Conservation (phyloP, 2,113 vertebrate genomes). For the Sialia sialis region DNA sequence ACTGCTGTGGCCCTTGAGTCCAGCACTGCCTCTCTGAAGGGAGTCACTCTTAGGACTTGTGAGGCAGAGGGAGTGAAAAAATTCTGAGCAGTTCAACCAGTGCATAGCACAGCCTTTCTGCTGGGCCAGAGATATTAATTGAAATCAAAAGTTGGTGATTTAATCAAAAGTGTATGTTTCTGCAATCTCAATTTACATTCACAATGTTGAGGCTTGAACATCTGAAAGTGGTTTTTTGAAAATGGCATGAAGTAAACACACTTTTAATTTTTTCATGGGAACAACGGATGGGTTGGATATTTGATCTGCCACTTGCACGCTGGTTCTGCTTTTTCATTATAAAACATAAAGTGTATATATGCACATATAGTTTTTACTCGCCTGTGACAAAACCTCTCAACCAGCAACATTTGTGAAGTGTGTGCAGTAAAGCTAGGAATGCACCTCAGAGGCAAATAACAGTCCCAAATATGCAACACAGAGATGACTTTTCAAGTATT, state of each 20-base stretch:
- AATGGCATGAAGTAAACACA: neutral
- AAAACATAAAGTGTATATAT: neutral
- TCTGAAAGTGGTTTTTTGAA: neutral
- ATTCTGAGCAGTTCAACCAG: neutral
- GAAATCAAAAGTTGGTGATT: neutral
- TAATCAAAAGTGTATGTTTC: neutral
- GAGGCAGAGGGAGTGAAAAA: neutral
- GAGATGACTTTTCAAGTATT: neutral
- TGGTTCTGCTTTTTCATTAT: neutral
- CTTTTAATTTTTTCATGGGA: neutral
- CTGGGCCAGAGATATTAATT: neutral
- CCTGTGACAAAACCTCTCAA: neutral
- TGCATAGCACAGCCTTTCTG: neutral
- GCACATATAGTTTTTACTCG: neutral
- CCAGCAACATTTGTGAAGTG: neutral
- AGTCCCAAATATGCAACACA: neutral
- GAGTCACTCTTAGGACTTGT: neutral
- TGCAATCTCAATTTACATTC: neutral
- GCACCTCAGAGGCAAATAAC: neutral
- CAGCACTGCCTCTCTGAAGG: neutral
- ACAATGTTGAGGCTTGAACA: neutral
- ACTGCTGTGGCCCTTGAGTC: neutral
- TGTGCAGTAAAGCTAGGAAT: neutral
- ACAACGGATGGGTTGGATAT: neutral
- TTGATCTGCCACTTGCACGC: neutral